phyloP scores from a whole-genome alignment of 2,113 vertebrate species.

The Colistium nudipinnis region DNA sequence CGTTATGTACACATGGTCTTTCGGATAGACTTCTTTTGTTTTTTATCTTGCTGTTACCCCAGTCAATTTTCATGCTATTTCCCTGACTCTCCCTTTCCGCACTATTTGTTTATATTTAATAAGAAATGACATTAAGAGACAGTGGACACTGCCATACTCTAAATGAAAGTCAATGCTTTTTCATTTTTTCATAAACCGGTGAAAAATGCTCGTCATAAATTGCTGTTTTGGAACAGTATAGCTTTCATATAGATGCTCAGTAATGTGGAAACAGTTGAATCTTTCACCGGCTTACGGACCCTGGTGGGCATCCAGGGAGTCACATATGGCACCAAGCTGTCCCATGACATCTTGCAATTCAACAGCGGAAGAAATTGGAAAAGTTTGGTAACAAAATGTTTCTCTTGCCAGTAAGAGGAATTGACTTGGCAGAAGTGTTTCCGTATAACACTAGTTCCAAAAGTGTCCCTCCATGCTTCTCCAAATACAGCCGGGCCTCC shows the following conservation, averaged over 20 bases:
- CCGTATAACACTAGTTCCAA: slow-evolving; percentile 36
- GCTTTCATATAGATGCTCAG: slow-evolving; percentile 25
- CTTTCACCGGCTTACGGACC: slow-evolving; percentile 38
- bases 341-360: slow-evolving; percentile 51
- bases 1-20: too few relatives aligned
- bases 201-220: not conserved
- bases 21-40: too few relatives aligned
- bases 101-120: slow-evolving; percentile 17
- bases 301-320: slow-evolving; percentile 51
- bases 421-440: slow-evolving; percentile 68
- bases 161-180: not conserved
- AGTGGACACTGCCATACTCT: slow-evolving; percentile 2
- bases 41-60: too few relatives aligned
- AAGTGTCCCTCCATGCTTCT: slow-evolving; percentile 30
- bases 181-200: not conserved
- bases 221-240: slow-evolving; percentile 2
- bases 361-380: slow-evolving; percentile 48
- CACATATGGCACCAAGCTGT: slow-evolving; percentile 67
- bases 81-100: slow-evolving; percentile 6
- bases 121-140: slow-evolving; percentile 11
- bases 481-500: slow-evolving; percentile 33
- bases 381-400: slow-evolving; percentile 54
- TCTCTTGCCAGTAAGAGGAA: slow-evolving; percentile 60
- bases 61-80: slow-evolving; percentile 7
- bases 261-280: slow-evolving; percentile 24